These are phyloP conservation scores for Drosophila ananassae DNA, from an alignment of 1,140 invertebrate species.

Conservation along the genomic window DNA sequence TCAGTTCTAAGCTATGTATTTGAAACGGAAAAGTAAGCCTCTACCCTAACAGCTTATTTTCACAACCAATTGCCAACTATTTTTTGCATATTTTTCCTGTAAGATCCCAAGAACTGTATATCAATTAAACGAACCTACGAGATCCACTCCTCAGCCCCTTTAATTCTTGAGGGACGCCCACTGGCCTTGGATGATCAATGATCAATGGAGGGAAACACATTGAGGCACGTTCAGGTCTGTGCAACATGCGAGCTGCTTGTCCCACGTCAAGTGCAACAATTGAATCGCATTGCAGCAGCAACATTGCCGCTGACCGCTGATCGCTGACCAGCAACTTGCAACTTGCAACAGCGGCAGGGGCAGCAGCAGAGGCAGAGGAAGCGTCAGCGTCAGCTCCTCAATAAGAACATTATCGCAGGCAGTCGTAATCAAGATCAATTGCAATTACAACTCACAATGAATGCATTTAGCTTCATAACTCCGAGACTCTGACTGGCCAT, in stretches of 20 bases:
- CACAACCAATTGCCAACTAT: too few relatives aligned
- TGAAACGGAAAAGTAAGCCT: too few relatives aligned
- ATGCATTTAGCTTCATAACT: slow-evolving; percentile 74
- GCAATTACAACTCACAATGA: slow-evolving; percentile 83
- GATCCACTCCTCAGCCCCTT: slow-evolving; percentile 6
- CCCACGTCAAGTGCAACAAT: slow-evolving; percentile 54
- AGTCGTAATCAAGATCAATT: slow-evolving; percentile 83
- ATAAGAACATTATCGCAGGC: slow-evolving; percentile 78
- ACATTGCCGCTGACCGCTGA: slow-evolving; percentile 19
- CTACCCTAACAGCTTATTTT: too few relatives aligned
- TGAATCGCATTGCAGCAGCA: slow-evolving; percentile 41
- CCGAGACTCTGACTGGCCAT: slow-evolving; percentile 50
- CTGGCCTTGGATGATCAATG: slow-evolving; percentile 42
- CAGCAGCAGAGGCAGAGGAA: too few relatives aligned
- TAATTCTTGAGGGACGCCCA: slow-evolving; percentile 35
- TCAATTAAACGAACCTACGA: slow-evolving; percentile 79
- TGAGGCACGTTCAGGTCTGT: slow-evolving; percentile 45
- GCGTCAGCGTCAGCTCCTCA: slow-evolving; percentile 28
- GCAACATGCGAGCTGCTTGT: slow-evolving; percentile 52
- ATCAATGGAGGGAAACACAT: slow-evolving; percentile 40
- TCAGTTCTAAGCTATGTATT: not conserved
- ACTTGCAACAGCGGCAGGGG: slow-evolving; percentile 1
- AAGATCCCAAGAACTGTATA: slow-evolving; percentile 19
- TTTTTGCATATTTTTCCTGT: too few relatives aligned
- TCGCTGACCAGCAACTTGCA: slow-evolving; percentile 21